Conservation (phyloP, 2,888 invertebrate species). For the Emmelina monodactyla region DNA sequence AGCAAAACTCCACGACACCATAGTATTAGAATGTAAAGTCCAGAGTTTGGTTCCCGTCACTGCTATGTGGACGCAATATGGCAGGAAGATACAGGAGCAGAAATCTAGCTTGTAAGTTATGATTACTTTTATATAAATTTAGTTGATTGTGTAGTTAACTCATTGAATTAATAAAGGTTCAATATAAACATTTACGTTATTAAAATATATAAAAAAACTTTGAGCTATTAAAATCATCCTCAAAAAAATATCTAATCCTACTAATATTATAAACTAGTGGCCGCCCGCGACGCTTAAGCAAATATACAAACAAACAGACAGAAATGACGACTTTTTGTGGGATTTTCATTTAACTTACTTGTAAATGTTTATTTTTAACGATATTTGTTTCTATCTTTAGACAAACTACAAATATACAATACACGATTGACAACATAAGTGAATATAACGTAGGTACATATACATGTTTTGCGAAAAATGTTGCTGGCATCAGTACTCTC, state of each 20-base stretch:
- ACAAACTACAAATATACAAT: conserved; percentile 43
- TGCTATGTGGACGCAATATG: conserved; percentile 60
- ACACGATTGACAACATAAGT: conserved; percentile 35
- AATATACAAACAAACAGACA: no score
- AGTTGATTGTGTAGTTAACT: background rate
- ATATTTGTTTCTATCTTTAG: no score
- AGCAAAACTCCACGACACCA: conserved; percentile 45
- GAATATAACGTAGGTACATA: conserved; percentile 38
- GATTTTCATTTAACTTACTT: no score
- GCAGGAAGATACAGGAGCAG: conserved; percentile 19
- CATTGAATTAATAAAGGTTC: no score
- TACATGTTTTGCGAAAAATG: conserved; percentile 34
- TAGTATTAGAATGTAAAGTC: conserved; percentile 65
- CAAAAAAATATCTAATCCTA: no score
- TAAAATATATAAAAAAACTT: no score
- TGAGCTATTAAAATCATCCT: no score
- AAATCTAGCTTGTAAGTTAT: conserved; percentile 36
- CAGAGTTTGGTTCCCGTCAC: conserved; percentile 70
- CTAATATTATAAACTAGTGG: no score
- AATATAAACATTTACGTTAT: no score
- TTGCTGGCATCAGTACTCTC: conserved; percentile 29
- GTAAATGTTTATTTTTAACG: conserved; percentile 13
- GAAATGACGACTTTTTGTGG: no score
- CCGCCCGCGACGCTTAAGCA: no score
- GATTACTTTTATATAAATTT: no score